A percentile compares a stretch with the other conserved stretches of the same genome.
These are phyloP conservation scores for Trachops cirrhosus DNA, from an alignment of 2,797 vertebrate species.

Conservation along the genomic window DNA sequence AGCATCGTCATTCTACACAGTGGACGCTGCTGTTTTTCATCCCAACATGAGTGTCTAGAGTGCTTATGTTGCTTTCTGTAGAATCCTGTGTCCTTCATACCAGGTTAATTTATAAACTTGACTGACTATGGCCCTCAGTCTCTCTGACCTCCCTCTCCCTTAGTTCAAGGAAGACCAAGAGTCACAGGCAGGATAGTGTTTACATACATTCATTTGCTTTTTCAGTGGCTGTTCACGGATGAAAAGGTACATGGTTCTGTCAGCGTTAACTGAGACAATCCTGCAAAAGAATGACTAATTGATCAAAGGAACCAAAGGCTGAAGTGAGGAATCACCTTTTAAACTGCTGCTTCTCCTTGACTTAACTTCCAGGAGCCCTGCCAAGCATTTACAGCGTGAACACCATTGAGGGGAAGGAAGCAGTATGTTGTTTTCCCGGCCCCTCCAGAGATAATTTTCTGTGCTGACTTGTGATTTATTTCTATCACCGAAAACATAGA, in stretches of 20 bases:
- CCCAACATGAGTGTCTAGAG: rapidly evolving
- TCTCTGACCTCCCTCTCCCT: background rate
- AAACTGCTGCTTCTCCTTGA: background rate
- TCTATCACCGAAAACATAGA: background rate
- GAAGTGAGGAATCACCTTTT: slow-evolving; percentile 34
- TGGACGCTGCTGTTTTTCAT: too few relatives aligned
- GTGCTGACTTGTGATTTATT: slow-evolving; percentile 13
- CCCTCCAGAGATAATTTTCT: slow-evolving; percentile 20
- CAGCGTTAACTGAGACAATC: background rate
- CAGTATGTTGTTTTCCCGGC: background rate
- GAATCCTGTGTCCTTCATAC: background rate
- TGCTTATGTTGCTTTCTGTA: background rate
- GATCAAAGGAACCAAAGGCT: background rate
- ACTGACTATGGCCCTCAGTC: background rate
- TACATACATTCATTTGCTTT: background rate
- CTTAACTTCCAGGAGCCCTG: background rate
- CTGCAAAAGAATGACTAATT: background rate
- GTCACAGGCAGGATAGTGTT: background rate
- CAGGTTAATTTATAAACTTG: background rate
- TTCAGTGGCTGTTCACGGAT: background rate
- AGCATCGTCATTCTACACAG: background rate
- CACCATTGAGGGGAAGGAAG: background rate
- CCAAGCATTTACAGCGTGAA: background rate
- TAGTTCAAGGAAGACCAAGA: background rate
- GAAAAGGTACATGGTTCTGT: background rate